Evolutionary conservation across 2,888 invertebrate species (phyloP), one percentile per base, ranked within the genome.

Genomic region (Sabellastarte sp.): DNA sequence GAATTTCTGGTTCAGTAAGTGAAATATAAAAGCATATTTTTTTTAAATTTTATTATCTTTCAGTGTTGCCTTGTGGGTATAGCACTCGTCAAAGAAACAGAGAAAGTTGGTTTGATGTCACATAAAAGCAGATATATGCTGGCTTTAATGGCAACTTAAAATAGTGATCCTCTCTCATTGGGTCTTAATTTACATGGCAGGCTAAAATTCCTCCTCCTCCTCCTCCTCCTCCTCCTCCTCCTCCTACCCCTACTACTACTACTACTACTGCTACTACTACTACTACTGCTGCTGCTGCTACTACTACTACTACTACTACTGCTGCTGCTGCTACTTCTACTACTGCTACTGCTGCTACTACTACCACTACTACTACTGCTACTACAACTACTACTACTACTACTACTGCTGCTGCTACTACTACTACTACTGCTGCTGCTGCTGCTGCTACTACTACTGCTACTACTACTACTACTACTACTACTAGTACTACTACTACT

Each of bases 401-500:
- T 15, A 24, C 41, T 2, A 24, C 41, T 50, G 50, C 41, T 3
- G 2, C 26, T 5, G 29, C 59, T 3, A 50, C 59, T 2, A 3
- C 58, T 2, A 57, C 58, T 3, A 2, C 58, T 3, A 57, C 58
- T 2, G 2, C 58, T 3, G 50, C 59, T 3, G 50, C 59, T 57
- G 50, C 59, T 3, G 50, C 50, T 50, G 2, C 59, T 3, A 2
- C 59, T 2, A 57, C 59, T 3, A 59, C 59, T 50, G 2, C 59
- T 3, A 59, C 56, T 50, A 59, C 59, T 50, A 50, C 59, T 50
- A 28, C 59, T 50, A 50, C 59, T 3, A 59, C 59, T 3, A 59
- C 52, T 3, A 59, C 55, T 2, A 59, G 50, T 3, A 59, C 59
- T 3, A 59, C 59, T 50, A 59, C 59, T 50, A 1, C 59, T 50